Conservation (phyloP, 1,140 invertebrate genomes). For the Drosophila sp. region DNA sequence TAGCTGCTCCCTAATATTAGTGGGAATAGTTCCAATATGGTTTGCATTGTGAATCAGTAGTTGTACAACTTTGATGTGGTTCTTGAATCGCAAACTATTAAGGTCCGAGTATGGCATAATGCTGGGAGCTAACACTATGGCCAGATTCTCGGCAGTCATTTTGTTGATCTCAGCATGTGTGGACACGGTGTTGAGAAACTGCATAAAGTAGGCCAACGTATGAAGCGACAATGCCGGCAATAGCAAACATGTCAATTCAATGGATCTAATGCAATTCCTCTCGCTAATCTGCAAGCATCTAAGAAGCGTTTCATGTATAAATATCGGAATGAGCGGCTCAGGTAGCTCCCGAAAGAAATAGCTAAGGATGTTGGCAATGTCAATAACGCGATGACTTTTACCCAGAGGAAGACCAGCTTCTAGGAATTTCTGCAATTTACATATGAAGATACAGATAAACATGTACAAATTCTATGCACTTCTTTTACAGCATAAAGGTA, state of each 20-base stretch:
- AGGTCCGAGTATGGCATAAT: conserved; percentile 89
- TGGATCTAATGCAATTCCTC: conserved; percentile 39
- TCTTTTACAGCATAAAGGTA: no score
- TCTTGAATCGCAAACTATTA: conserved; percentile 85
- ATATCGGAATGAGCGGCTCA: conserved; percentile 89
- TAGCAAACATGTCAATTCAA: conserved; percentile 87
- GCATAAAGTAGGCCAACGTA: conserved; percentile 88
- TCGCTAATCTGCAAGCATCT: conserved; percentile 85
- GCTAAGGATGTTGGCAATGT: conserved; percentile 92
- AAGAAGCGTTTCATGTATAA: conserved; percentile 89
- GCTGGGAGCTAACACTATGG: conserved; percentile 92
- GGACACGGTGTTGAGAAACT: conserved; percentile 87
- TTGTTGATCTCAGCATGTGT: conserved; percentile 88
- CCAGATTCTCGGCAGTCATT: conserved; percentile 91
- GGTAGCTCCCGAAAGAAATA: conserved; percentile 92
- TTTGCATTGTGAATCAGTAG: conserved; percentile 90
- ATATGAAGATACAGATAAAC: background rate
- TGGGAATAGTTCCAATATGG: conserved; percentile 88
- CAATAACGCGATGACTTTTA: conserved; percentile 88
- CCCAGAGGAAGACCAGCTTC: conserved; percentile 87
- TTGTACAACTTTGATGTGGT: conserved; percentile 87
- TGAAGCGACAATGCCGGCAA: conserved; percentile 87
- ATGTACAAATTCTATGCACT: no score
- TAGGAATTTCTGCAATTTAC: conserved; percentile 84
- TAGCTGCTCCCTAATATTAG: conserved; percentile 83